phyloP scores from a whole-genome alignment of 2,888 invertebrate species.

The Abscondita cerata region DNA sequence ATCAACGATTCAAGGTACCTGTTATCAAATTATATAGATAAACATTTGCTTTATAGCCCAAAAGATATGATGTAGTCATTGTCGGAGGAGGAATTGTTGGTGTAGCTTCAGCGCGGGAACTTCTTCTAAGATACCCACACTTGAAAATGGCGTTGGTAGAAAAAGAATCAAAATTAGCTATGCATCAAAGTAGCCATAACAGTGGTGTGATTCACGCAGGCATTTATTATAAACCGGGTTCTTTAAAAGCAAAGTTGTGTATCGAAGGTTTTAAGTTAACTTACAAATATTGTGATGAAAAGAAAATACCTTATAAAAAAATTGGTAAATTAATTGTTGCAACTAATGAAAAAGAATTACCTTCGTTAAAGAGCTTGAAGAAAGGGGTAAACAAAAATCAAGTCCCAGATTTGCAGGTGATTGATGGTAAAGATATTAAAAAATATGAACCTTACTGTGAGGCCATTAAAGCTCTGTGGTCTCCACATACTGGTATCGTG shows the following conservation, averaged over 20 bases:
- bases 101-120: slow-evolving; percentile 90
- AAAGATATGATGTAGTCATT: slow-evolving; percentile 81
- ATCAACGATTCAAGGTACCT: no score
- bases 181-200: slow-evolving; percentile 96
- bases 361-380: slow-evolving; percentile 76
- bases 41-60: background rate
- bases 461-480: slow-evolving; percentile 93
- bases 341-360: slow-evolving; percentile 74
- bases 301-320: slow-evolving; percentile 90
- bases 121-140: slow-evolving; percentile 76
- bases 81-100: slow-evolving; percentile 99
- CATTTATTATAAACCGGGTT: slow-evolving; percentile 74
- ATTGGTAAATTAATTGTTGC: slow-evolving; percentile 97
- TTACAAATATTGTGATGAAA: slow-evolving; percentile 87
- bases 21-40: no score
- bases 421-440: slow-evolving; percentile 78
- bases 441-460: slow-evolving; percentile 88
- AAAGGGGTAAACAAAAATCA: slow-evolving; percentile 86
- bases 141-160: slow-evolving; percentile 89
- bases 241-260: slow-evolving; percentile 92
- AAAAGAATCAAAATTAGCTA: slow-evolving; percentile 84
- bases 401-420: slow-evolving; percentile 81
- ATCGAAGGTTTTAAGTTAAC: slow-evolving; percentile 83
- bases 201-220: slow-evolving; percentile 99
- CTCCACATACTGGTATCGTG: slow-evolving; percentile 97